Conservation (phyloP, 2,888 invertebrate genomes). For the Orchesella flavescens region DNA sequence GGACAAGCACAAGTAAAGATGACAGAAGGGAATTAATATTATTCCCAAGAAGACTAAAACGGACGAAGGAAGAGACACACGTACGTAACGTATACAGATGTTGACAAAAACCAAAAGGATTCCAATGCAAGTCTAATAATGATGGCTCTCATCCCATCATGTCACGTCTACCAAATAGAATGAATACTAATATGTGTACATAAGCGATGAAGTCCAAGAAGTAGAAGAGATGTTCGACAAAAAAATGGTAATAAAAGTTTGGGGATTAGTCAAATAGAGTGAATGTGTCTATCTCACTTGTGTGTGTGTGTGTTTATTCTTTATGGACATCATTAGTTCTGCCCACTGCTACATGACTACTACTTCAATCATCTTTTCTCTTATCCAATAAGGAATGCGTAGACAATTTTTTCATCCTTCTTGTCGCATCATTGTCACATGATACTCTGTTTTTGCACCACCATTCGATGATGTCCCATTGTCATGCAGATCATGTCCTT, state of each 20-base stretch:
- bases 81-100: neutral
- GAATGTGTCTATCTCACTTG: neutral
- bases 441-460: slow-evolving; percentile 51
- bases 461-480: slow-evolving; percentile 40
- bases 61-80: neutral
- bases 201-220: neutral
- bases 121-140: neutral
- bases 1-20: slow-evolving; percentile 16
- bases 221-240: neutral
- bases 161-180: neutral
- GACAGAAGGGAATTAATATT: slow-evolving; percentile 2
- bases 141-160: neutral
- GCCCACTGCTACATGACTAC: slow-evolving; percentile 55
- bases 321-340: slow-evolving; percentile 62
- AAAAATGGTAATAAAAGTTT: slow-evolving; percentile 30
- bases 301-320: slow-evolving; percentile 28
- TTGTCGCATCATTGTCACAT: slow-evolving; percentile 59
- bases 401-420: slow-evolving; percentile 50
- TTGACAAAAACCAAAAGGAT: neutral
- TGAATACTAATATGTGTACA: neutral
- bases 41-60: neutral
- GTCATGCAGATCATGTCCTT: slow-evolving; percentile 58
- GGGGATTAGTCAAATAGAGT: slow-evolving; percentile 29
- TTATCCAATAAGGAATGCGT: slow-evolving; percentile 57
- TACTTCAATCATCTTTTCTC: slow-evolving; percentile 50